These are phyloP conservation scores for Trinorchestia longiramus DNA, from an alignment of 1,140 invertebrate species.

Conservation along the genomic window DNA sequence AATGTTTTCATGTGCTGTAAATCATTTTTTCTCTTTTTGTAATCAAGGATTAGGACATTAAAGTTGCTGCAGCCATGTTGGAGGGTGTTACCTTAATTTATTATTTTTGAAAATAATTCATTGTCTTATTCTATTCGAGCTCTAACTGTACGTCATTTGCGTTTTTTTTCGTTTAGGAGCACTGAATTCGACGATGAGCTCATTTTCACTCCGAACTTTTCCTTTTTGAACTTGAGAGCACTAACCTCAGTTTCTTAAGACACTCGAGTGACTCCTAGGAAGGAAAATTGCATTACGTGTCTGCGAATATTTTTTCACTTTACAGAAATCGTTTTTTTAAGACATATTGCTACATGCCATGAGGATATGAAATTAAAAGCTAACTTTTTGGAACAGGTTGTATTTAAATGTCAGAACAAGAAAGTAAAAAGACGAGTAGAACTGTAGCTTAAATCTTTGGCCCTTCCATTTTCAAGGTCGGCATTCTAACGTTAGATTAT, in stretches of 20 bases:
- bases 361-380: background rate
- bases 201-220: background rate
- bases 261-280: background rate
- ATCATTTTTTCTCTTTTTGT: background rate
- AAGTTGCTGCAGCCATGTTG: background rate
- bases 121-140: background rate
- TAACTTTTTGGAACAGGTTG: background rate
- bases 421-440: background rate
- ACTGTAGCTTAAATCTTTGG: background rate
- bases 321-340: background rate
- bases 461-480: background rate
- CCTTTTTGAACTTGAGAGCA: background rate
- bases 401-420: background rate
- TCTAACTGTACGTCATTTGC: background rate
- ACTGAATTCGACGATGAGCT: background rate
- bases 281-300: background rate
- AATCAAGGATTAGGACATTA: background rate
- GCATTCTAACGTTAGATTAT: background rate
- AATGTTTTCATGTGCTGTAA: background rate
- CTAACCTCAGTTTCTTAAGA: background rate
- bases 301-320: background rate
- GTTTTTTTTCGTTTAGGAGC: background rate
- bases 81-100: background rate
- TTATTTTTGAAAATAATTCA: background rate
- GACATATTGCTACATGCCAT: background rate